These are phyloP conservation scores for Vidua chalybeata DNA, from an alignment of 2,113 vertebrate species.

Conservation along the genomic window DNA sequence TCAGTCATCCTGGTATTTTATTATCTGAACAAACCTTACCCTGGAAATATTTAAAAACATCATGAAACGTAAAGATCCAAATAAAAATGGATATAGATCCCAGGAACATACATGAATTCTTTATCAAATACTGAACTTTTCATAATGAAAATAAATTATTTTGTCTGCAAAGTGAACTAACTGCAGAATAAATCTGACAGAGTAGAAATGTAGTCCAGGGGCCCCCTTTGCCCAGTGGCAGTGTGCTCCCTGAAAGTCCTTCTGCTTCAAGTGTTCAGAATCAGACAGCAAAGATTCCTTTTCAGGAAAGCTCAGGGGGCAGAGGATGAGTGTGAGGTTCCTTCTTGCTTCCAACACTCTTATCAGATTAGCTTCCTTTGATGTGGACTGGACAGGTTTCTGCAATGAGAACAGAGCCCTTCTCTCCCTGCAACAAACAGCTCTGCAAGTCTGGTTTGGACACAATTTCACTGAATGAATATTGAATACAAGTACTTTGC, in stretches of 20 bases:
- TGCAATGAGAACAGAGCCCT: background rate
- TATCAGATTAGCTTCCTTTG: background rate
- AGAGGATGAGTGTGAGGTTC: background rate
- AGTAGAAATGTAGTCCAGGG: background rate
- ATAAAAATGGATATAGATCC: background rate
- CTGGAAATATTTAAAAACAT: background rate
- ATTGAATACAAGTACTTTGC: background rate
- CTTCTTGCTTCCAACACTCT: background rate
- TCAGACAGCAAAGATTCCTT: background rate
- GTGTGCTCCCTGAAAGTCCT: background rate
- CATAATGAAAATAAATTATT: background rate
- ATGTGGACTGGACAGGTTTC: background rate
- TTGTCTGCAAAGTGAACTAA: background rate
- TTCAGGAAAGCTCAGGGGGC: background rate
- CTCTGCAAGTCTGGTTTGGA: background rate
- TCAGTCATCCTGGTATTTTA: background rate
- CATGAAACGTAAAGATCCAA: background rate
- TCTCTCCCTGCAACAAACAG: background rate
- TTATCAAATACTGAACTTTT: background rate
- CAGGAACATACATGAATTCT: background rate
- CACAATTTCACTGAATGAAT: background rate
- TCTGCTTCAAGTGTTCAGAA: background rate
- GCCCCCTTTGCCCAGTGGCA: background rate
- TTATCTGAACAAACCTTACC: background rate
- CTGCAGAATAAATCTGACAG: background rate